Base-by-base conservation (phyloP, 2,888 invertebrate species). In the Heliconius ismenius region DNA sequence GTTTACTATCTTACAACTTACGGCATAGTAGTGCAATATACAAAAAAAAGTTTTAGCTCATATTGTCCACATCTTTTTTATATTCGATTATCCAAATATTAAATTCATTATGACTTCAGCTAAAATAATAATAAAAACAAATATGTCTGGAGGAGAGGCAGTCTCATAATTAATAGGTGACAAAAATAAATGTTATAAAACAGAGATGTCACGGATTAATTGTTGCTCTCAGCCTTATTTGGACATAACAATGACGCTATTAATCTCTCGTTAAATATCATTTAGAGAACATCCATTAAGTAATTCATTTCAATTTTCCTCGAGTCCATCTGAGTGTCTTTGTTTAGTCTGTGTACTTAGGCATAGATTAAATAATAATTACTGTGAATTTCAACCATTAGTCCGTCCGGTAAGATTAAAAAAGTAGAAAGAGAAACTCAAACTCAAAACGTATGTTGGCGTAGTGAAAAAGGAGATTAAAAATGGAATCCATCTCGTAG, bases 251-350 rank as follows among this genome's bases (percentile, higher is more conserved):
- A 82, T 77, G 79, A 74, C 62, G 76, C 58, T 79, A 82, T 83
- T 82, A 80, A 80, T 84, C 81, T 81, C 81, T 76, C 81, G 79
- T 77, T 80, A 82, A 82, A 82, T 78, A 83, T 80, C 76, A 82
- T 83, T 80, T 79, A 81, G 77, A 76, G 77, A 74, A 74, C 77
- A 73, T 79, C 75, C 77, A 79, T 80, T 81, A 81, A 76, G 82
- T 77, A 77, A 83, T 86, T 83, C 76, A 82, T 84, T 83, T 83
- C 73, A 83, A 83, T 82, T 81, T 78, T 81, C 75, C 73, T 73
- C 65, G 73, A 76, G 75, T 73, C 69, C 64, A 64, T 63, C 39
- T 73, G 49, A 78, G 69, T 76, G 70, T 87, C 81, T 86, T 85
- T 82, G 81, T 81, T 83, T 78, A 82, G 63, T 69, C 58, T 79